Conservation (phyloP, 2,113 vertebrate species). For the Alexandromys fortis region DNA sequence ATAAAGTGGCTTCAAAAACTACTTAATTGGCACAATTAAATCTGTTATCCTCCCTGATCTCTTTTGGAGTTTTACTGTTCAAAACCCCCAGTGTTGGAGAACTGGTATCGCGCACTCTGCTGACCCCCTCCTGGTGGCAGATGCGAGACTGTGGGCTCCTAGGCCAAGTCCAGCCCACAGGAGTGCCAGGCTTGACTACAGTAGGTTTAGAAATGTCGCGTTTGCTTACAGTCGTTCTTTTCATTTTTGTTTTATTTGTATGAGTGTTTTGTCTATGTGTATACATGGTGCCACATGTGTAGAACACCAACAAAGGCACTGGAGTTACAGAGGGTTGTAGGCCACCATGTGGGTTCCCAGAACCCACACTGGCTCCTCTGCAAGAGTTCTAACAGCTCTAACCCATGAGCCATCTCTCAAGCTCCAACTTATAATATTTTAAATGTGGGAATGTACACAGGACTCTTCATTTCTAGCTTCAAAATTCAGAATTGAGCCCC, state of each 20-base stretch:
- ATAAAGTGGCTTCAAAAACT: not conserved
- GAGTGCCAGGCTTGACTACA: not conserved
- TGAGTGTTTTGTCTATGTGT: not conserved
- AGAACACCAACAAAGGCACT: not conserved
- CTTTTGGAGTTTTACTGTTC: not conserved
- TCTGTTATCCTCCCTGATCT: not conserved
- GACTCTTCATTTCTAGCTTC: not conserved
- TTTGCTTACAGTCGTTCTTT: not conserved
- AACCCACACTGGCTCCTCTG: not conserved
- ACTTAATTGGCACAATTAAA: not conserved
- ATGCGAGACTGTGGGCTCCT: not conserved
- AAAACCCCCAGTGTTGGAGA: not conserved
- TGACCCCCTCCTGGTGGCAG: not conserved
- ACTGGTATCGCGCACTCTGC: not conserved
- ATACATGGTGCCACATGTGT: not conserved
- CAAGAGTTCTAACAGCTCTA: not conserved
- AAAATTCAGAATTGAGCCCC: not conserved
- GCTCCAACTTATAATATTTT: not conserved
- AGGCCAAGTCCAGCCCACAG: not conserved
- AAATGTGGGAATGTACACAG: not conserved
- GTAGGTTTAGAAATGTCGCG: not conserved
- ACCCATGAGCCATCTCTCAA: not conserved
- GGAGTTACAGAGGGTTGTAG: not conserved
- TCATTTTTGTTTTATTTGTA: not conserved
- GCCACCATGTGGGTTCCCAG: not conserved